Percentiles rank a stretch among this genome's conserved stretches.
Conservation (phyloP, 2,888 invertebrate species). For the Dasypogon diadema region DNA sequence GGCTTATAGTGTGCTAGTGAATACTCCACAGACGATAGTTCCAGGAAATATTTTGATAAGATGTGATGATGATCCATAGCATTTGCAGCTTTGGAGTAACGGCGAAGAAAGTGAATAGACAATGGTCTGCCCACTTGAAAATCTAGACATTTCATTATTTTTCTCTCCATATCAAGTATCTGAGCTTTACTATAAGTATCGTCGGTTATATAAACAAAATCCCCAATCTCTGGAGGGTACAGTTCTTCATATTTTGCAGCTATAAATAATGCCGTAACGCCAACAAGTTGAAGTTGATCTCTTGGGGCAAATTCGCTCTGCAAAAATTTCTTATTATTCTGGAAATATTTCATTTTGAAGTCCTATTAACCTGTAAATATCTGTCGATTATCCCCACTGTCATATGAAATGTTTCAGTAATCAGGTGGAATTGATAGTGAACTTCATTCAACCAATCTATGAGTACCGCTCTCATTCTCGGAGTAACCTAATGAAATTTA, state of each 20-base stretch:
- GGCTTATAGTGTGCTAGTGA: constrained; percentile 82
- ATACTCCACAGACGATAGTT: constrained; percentile 85
- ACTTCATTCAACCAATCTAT: constrained; percentile 96
- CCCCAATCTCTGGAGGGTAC: constrained; percentile 85
- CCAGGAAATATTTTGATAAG: constrained; percentile 91
- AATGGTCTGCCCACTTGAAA: constrained; percentile 89
- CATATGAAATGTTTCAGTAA: constrained; percentile 90
- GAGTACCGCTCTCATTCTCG: constrained; percentile 89
- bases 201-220: constrained; percentile 93
- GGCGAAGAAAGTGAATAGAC: constrained; percentile 88
- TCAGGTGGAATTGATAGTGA: constrained; percentile 85
- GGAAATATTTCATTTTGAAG: too few species aligned
- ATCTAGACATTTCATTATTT: constrained; percentile 80
- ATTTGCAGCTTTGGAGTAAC: constrained; percentile 76
- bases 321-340: background rate
- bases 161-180: constrained; percentile 84
- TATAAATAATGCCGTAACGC: constrained; percentile 88
- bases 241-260: constrained; percentile 97
- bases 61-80: constrained; percentile 77
- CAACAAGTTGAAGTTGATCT: constrained; percentile 85
- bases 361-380: constrained; percentile 73
- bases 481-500: constrained; percentile 78
- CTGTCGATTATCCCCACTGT: constrained; percentile 90
- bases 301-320: constrained; percentile 70
- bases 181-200: constrained; percentile 84